Evolutionary conservation across 2,888 invertebrate species (phyloP).

Genomic region (Drosophila pseudotakahashii): DNA sequence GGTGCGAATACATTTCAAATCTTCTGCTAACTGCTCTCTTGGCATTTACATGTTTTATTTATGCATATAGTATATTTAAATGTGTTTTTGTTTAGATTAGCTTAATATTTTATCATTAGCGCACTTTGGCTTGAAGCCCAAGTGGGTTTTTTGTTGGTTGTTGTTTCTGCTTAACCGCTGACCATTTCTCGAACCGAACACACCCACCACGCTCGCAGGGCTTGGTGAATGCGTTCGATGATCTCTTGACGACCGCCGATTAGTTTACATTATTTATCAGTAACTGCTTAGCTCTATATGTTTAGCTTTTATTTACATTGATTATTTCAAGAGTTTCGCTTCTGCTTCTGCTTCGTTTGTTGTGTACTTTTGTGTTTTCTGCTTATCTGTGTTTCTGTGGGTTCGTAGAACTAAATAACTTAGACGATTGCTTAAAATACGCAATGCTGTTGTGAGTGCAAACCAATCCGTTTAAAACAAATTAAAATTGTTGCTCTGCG

Average conservation of each 20-base stretch:
- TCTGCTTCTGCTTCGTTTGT: constrained; percentile 1
- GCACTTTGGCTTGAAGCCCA: constrained; percentile 69
- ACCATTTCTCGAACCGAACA: constrained; percentile 22
- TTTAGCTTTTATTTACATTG: constrained; percentile 59
- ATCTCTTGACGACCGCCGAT: constrained; percentile 9
- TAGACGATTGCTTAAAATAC: constrained; percentile 54
- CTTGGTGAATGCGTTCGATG: constrained; percentile 24
- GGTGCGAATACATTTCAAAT: constrained; percentile 48
- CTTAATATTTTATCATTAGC: constrained; percentile 50
- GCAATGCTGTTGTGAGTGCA: constrained; percentile 42
- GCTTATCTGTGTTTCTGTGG: constrained; percentile 19
- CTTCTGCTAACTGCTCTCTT: constrained; percentile 38
- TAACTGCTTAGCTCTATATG: constrained; percentile 31
- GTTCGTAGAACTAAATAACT: constrained; percentile 76
- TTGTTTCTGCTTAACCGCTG: constrained; percentile 15
- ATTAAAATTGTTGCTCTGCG: constrained; percentile 52
- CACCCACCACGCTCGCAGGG: constrained; percentile 16
- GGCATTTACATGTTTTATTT: constrained; percentile 40
- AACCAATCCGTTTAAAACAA: constrained; percentile 55
- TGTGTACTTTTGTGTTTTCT: constrained; percentile 8
- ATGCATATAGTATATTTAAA: constrained; percentile 39
- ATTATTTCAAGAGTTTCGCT: constrained; percentile 44
- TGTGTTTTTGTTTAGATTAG: constrained; percentile 38
- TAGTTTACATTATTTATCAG: constrained; percentile 23
- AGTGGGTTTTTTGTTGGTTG: constrained; percentile 48